phyloP scores from a whole-genome alignment of 2,888 invertebrate species.

The Salticus scenicus region DNA sequence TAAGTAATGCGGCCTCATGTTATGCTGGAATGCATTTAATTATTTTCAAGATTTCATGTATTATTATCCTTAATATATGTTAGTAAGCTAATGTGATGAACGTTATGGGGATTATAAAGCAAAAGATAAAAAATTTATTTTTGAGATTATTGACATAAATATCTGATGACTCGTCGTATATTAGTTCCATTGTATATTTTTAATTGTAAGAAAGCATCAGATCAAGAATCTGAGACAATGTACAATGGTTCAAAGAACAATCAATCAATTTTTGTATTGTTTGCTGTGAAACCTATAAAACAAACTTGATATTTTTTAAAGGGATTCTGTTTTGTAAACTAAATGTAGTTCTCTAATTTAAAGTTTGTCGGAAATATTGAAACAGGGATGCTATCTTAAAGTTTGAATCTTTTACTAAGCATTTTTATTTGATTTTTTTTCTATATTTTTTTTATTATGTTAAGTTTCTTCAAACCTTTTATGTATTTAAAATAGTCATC shows the following conservation, averaged over 20 bases:
- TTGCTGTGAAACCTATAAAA: conserved; percentile 49
- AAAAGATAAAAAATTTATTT: neutral
- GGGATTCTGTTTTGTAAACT: conserved; percentile 44
- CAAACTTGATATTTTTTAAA: conserved; percentile 61
- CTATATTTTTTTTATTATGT: too few relatives aligned
- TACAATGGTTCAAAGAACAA: neutral
- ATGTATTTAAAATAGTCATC: too few relatives aligned
- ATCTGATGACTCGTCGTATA: neutral
- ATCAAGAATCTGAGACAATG: neutral
- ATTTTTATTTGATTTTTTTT: too few relatives aligned
- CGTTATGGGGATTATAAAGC: neutral
- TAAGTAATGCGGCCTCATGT: too few relatives aligned
- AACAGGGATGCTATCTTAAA: neutral
- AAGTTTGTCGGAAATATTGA: neutral
- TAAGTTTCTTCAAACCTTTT: too few relatives aligned
- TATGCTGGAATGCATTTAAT: too few relatives aligned
- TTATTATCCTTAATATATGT: too few relatives aligned
- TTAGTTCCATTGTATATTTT: neutral
- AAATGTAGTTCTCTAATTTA: conserved; percentile 23
- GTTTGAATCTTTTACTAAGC: too few relatives aligned
- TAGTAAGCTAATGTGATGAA: too few relatives aligned
- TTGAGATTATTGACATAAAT: neutral
- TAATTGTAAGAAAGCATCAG: neutral
- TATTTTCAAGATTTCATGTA: too few relatives aligned
- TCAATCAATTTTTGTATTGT: conserved; percentile 63